Conservation (phyloP, 2,113 vertebrate species). For the Nettapus auritus region DNA sequence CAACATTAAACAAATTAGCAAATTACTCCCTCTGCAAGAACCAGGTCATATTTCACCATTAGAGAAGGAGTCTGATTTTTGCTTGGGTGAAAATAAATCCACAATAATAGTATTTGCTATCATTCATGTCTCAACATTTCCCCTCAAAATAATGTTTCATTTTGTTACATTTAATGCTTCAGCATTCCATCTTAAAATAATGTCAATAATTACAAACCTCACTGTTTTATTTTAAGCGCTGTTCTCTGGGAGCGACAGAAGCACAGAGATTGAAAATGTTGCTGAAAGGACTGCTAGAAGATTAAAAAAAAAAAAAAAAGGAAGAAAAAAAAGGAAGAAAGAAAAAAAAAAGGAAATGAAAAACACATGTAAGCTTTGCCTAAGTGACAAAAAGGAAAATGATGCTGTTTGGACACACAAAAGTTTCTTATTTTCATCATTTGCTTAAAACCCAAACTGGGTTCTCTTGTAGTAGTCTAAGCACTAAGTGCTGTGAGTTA, state of each 20-base stretch:
- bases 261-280: slow-evolving; percentile 26
- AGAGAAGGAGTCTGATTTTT: slow-evolving; percentile 33
- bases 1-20: slow-evolving; percentile 59
- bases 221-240: slow-evolving; percentile 45
- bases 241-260: slow-evolving; percentile 36
- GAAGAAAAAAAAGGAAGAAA: not conserved
- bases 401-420: not conserved
- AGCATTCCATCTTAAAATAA: slow-evolving; percentile 52
- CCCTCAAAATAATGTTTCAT: slow-evolving; percentile 49
- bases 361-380: slow-evolving; percentile 19
- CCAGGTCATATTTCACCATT: slow-evolving; percentile 61
- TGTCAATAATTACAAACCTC: slow-evolving; percentile 47
- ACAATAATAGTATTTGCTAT: slow-evolving; percentile 15
- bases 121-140: slow-evolving; percentile 43
- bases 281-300: slow-evolving; percentile 28
- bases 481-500: not conserved
- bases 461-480: not conserved
- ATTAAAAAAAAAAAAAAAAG: not conserved
- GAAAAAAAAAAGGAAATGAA: not conserved
- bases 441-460: not conserved
- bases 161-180: slow-evolving; percentile 35
- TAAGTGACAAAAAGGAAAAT: not conserved
- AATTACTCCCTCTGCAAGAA: slow-evolving; percentile 50
- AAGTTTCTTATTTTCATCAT: not conserved
- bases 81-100: slow-evolving; percentile 53